Evolutionary conservation across 2,113 vertebrate species (phyloP).

Genomic region (Sebastes fasciatus): DNA sequence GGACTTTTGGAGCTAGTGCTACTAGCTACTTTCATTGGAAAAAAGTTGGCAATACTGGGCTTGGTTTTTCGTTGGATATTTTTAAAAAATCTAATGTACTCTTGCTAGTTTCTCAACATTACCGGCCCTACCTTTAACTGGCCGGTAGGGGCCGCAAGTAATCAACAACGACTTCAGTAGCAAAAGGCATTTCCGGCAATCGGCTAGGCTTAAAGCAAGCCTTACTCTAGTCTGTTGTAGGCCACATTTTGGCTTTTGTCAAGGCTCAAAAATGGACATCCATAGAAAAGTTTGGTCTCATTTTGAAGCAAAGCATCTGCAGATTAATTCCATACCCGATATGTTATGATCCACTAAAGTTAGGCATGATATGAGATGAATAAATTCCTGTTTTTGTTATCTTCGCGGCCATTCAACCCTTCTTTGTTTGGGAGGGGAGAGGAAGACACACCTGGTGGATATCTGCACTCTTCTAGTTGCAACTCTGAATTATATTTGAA

Average conservation of each 20-base stretch:
- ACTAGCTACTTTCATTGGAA: too few relatives aligned
- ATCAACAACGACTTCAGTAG: too few relatives aligned
- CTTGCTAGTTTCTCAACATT: too few relatives aligned
- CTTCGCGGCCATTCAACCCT: not conserved
- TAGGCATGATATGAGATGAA: not conserved
- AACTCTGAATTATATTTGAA: not conserved
- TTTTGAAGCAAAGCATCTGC: not conserved
- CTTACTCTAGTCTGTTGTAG: too few relatives aligned
- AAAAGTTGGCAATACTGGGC: too few relatives aligned
- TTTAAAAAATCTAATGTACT: too few relatives aligned
- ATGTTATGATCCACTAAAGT: not conserved
- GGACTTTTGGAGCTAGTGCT: too few relatives aligned
- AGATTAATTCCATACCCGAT: not conserved
- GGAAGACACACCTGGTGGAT: not conserved
- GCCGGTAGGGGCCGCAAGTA: too few relatives aligned
- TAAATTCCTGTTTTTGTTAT: not conserved
- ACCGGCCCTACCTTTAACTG: too few relatives aligned
- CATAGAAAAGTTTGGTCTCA: not conserved
- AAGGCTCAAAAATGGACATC: not conserved
- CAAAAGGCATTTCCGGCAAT: too few relatives aligned
- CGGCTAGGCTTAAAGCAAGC: too few relatives aligned
- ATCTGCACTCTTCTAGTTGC: not conserved
- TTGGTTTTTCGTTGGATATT: too few relatives aligned
- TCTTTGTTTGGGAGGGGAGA: not conserved
- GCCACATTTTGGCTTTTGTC: not conserved